A percentile compares a stretch with the other conserved stretches of the same genome.
phyloP scores from a whole-genome alignment of 2,797 vertebrate genomes.

The Prionace glauca region DNA sequence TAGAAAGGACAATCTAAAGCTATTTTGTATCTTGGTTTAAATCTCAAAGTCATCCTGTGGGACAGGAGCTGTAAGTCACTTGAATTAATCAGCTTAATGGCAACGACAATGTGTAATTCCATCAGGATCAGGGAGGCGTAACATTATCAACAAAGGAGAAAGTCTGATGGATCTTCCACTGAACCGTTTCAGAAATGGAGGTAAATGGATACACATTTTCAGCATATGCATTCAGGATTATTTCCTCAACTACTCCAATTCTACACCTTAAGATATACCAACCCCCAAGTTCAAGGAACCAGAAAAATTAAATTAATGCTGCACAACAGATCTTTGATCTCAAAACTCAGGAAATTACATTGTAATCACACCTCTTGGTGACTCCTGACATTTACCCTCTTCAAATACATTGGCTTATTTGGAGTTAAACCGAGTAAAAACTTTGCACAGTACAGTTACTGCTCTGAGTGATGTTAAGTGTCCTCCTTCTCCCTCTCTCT shows the following conservation, averaged over 20 bases:
- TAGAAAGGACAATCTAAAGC: neutral
- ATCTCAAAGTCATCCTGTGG: neutral
- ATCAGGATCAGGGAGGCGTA: neutral
- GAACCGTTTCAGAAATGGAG: neutral
- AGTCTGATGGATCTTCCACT: neutral
- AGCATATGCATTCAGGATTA: neutral
- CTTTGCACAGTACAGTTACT: neutral
- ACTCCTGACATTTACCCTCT: too few species aligned
- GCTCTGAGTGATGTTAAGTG: neutral
- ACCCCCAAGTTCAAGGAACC: neutral
- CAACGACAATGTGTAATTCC: neutral
- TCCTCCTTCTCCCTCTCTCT: too few species aligned
- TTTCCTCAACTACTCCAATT: neutral
- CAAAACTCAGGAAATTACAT: neutral
- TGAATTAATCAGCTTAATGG: neutral
- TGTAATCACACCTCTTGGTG: neutral
- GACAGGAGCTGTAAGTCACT: neutral
- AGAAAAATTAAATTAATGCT: neutral
- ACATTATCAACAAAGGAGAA: neutral
- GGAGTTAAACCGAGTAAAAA: neutral
- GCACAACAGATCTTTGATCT: neutral
- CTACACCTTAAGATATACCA: neutral
- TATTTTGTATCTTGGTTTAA: neutral
- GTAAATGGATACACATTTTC: neutral
- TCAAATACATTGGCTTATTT: neutral